These are phyloP conservation scores for Enteromius mattozi DNA, from an alignment of 2,797 vertebrate genomes.

Conservation along the genomic window DNA sequence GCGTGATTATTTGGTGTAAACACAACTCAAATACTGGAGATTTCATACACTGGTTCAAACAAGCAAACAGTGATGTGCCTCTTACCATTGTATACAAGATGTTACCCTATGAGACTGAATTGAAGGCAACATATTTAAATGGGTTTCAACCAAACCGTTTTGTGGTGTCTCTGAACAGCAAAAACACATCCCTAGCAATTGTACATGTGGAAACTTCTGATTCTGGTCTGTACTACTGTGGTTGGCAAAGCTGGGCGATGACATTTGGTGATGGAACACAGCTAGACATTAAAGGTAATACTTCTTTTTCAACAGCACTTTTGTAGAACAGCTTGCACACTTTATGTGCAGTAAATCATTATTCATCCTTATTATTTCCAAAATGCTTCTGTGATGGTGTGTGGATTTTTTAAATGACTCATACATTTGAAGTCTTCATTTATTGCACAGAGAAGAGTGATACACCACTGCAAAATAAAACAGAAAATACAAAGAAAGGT, in stretches of 20 bases:
- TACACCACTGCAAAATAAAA: not conserved
- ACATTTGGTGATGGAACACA: not conserved
- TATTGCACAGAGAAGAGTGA: not conserved
- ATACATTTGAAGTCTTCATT: not conserved
- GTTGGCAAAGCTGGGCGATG: accelerated
- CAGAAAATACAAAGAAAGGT: not conserved
- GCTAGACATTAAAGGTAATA: slow-evolving; percentile 15
- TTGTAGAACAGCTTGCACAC: not conserved
- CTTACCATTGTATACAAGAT: not conserved
- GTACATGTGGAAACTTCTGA: not conserved
- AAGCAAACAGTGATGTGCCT: not conserved
- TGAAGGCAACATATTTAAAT: not conserved
- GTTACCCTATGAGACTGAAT: accelerated
- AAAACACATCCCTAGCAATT: not conserved
- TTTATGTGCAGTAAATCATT: not conserved
- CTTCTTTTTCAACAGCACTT: not conserved
- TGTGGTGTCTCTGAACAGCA: not conserved
- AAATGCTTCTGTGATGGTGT: not conserved
- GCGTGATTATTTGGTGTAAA: not conserved
- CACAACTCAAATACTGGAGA: accelerated
- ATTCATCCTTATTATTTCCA: not conserved
- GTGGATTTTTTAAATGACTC: not conserved
- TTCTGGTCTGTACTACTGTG: slow-evolving; percentile 26
- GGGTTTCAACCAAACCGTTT: not conserved
- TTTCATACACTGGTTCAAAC: not conserved